phyloP scores from a whole-genome alignment of 2,113 vertebrate genomes.

The Excalfactoria chinensis region DNA sequence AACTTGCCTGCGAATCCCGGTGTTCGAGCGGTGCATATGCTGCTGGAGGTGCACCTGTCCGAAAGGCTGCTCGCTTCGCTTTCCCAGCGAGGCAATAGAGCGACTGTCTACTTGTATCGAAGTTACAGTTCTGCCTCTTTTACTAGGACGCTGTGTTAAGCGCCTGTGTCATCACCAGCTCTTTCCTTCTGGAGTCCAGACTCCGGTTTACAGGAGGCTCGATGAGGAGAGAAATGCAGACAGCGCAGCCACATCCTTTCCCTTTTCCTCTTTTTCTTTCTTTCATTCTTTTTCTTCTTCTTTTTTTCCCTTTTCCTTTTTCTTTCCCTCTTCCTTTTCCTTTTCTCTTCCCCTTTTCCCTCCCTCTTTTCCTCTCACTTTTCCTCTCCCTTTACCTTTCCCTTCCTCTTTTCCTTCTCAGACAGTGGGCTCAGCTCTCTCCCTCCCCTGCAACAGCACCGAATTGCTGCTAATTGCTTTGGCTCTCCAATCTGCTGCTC shows the following conservation, averaged over 20 bases:
- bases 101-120: neutral
- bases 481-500: neutral
- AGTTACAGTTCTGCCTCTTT: neutral
- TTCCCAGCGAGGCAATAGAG: rapidly evolving
- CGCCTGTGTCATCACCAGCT: neutral
- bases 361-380: no score
- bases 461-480: neutral
- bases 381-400: no score
- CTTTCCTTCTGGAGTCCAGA: neutral
- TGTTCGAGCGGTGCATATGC: neutral
- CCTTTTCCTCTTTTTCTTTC: no score
- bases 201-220: neutral
- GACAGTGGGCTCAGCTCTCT: neutral
- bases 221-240: neutral
- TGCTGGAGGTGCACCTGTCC: neutral
- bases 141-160: neutral
- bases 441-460: neutral
- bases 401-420: neutral
- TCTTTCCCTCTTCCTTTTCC: no score
- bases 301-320: no score
- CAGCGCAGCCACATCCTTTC: neutral
- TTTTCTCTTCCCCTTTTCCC: no score
- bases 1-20: rapidly evolving
- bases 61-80: neutral
- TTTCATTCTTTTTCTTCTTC: no score